Base-by-base conservation (phyloP, 1,140 invertebrate genomes). In the Holcopasites calliopsidis region DNA sequence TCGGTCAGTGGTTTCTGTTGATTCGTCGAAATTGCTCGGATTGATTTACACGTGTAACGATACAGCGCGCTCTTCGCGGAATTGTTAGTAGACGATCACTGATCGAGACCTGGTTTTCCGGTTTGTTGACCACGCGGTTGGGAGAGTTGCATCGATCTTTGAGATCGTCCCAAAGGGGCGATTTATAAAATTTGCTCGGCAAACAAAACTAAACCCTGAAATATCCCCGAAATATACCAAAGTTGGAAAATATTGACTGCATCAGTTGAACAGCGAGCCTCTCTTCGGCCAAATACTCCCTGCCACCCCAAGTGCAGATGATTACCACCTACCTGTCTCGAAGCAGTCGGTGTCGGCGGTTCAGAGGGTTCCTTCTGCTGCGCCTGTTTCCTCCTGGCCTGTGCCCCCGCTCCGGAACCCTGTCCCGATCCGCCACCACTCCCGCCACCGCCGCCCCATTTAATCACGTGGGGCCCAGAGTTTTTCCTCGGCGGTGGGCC, bases 351-450 rank as follows among this genome's bases (percentile, higher is more conserved):
- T 0, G 88, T 89, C 0, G 80, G 64, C 16, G 87, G 79, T 50
- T 88, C 89, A 57, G 84, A 87, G 18, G 77, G 62, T 40, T 87
- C 88, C 47, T 82, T 89, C 74, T 78, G 86, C 70, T 89, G 77
- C 11, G 55, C 55, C 54, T 90, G 82, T 83, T 92, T 87, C 70
- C 88, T 79, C 74, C 85, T 93, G 88, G 92, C 50, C 87, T 92
- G 86, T 92, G 88, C 71, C 89, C 87, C 31, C 86, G 90, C 33
- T 26, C 90, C 92, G 0, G 90, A 89, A 4, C 91, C 89, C 80
- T 92, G 89, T 26, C 89, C 85, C 1, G 90, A 89, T 18, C 90
- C 74, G 89, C 83, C 54, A 85, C 90, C 75, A 0, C 60, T 78
- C 28, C 89, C 88, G 6, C 90, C 90, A 0, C 64, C 80, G 23